Evolutionary conservation across 2,888 invertebrate species (phyloP).

Genomic region (Phyllotreta cruciferae): DNA sequence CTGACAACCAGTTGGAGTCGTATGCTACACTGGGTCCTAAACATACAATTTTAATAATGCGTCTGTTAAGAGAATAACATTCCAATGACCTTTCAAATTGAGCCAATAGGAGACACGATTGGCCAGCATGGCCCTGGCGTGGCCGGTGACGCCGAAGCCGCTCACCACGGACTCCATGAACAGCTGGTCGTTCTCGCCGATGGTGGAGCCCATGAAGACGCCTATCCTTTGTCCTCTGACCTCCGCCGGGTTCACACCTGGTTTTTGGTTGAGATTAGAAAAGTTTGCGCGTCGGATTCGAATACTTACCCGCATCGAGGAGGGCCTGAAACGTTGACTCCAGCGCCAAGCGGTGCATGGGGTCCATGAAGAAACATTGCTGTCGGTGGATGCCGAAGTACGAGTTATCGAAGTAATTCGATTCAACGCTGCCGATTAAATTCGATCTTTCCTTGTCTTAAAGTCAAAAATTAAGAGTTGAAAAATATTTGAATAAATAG

Average conservation of each 20-base stretch:
- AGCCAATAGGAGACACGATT: slow-evolving; percentile 92
- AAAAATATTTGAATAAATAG: too few species aligned
- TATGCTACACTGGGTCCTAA: slow-evolving; percentile 66
- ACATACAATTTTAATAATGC: too few species aligned
- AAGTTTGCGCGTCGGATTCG: too few species aligned
- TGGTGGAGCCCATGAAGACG: slow-evolving; percentile 59
- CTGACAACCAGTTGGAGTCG: slow-evolving; percentile 73
- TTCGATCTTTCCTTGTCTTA: slow-evolving; percentile 45
- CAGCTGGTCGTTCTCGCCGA: slow-evolving; percentile 61
- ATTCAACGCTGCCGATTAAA: slow-evolving; percentile 55
- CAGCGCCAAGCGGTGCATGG: slow-evolving; percentile 59
- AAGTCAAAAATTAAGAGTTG: too few species aligned
- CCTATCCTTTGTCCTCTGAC: slow-evolving; percentile 59
- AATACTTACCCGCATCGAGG: slow-evolving; percentile 59
- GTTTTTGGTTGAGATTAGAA: too few species aligned
- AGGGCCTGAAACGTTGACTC: slow-evolving; percentile 62
- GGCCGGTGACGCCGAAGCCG: slow-evolving; percentile 74
- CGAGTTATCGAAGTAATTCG: slow-evolving; percentile 59
- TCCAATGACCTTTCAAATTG: slow-evolving; percentile 77
- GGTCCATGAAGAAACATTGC: slow-evolving; percentile 61
- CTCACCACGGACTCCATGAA: slow-evolving; percentile 63
- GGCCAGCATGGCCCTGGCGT: slow-evolving; percentile 93
- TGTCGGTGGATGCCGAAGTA: slow-evolving; percentile 63
- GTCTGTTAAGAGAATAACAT: neutral
- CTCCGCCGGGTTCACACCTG: slow-evolving; percentile 59